Evolutionary conservation across 2,888 invertebrate genomes (phyloP).

Genomic region (Parasteatoda lunata): DNA sequence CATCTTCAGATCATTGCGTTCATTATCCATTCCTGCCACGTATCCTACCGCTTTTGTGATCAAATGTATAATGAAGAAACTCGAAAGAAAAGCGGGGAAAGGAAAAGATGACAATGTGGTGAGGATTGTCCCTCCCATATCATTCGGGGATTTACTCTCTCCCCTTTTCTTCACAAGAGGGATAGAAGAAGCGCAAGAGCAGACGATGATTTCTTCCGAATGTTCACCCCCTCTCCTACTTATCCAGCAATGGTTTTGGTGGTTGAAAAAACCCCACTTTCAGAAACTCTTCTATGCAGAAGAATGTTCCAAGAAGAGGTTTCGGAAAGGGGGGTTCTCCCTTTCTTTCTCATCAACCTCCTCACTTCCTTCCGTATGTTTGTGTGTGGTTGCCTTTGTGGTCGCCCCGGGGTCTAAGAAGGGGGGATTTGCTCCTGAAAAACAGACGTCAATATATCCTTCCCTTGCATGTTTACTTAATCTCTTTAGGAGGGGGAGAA

Average conservation of each 20-base stretch:
- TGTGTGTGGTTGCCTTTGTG: constrained; percentile 43
- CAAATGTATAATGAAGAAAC: background rate
- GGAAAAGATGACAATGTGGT: constrained; percentile 3
- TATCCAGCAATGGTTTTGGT: background rate
- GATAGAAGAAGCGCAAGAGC: background rate
- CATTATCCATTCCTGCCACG: background rate
- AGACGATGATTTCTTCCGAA: background rate
- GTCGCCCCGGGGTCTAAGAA: constrained; percentile 29
- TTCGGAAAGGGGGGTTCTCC: background rate
- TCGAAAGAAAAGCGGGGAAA: background rate
- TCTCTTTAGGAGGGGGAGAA: background rate
- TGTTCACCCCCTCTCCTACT: background rate
- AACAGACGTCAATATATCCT: constrained; percentile 39
- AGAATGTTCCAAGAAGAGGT: background rate
- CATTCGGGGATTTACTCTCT: constrained; percentile 44
- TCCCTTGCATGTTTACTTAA: constrained; percentile 44
- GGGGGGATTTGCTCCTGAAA: constrained; percentile 16
- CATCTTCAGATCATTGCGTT: background rate
- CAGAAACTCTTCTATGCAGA: background rate
- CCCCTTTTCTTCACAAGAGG: background rate
- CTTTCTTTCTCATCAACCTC: constrained; percentile 8
- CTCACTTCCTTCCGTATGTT: constrained; percentile 42
- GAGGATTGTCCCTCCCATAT: constrained; percentile 13
- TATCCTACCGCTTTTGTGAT: background rate
- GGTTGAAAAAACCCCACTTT: background rate